These are phyloP conservation scores for Venturia canescens DNA, from an alignment of 1,140 invertebrate genomes.

Conservation along the genomic window DNA sequence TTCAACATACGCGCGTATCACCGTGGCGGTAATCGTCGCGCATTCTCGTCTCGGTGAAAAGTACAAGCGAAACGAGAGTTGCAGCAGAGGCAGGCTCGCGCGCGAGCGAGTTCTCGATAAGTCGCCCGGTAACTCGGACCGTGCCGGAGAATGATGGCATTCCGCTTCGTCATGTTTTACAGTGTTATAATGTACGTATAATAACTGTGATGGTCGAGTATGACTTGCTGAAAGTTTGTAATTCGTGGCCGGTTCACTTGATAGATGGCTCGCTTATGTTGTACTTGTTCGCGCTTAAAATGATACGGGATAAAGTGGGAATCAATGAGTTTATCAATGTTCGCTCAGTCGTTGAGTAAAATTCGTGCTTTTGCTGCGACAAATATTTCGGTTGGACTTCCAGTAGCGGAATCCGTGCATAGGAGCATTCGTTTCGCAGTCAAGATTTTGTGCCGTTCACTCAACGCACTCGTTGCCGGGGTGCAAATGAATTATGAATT, in stretches of 20 bases:
- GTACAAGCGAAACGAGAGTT: slow-evolving; percentile 9
- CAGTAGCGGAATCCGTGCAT: too few relatives aligned
- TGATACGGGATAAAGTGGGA: too few relatives aligned
- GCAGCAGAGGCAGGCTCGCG: neutral
- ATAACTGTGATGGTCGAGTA: slow-evolving; percentile 6
- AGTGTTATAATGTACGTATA: neutral
- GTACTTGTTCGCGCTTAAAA: too few relatives aligned
- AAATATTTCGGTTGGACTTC: too few relatives aligned
- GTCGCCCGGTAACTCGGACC: slow-evolving; percentile 14
- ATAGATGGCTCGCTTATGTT: too few relatives aligned
- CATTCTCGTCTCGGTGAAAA: neutral
- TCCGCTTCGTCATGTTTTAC: slow-evolving; percentile 30
- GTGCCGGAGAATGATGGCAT: slow-evolving; percentile 28
- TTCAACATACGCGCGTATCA: neutral
- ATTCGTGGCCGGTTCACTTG: neutral
- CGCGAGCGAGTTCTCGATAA: slow-evolving; percentile 38
- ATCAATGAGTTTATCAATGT: too few relatives aligned
- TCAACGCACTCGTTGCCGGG: too few relatives aligned
- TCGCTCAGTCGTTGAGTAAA: too few relatives aligned
- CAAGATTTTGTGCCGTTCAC: too few relatives aligned
- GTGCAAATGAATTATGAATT: too few relatives aligned
- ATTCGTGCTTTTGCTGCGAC: too few relatives aligned
- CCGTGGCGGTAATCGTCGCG: slow-evolving; percentile 30
- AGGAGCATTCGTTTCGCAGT: too few relatives aligned
- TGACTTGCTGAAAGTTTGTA: slow-evolving; percentile 13